A percentile compares a stretch with the other conserved stretches of the same genome.
These are phyloP conservation scores for Coluber constrictor DNA, from an alignment of 2,797 vertebrate species.

Conservation along the genomic window DNA sequence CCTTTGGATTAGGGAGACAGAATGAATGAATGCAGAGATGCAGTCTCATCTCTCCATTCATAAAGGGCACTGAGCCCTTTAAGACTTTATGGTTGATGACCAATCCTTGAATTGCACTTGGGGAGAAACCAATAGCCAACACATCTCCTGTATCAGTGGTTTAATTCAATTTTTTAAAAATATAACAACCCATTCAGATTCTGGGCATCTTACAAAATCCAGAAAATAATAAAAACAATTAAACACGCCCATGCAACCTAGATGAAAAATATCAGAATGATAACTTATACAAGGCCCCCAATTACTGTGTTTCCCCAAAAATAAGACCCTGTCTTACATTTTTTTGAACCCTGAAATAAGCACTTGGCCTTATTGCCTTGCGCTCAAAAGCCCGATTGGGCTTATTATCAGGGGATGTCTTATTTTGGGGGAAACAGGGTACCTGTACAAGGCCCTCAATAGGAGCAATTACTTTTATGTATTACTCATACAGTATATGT, in stretches of 20 bases:
- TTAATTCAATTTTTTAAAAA: neutral
- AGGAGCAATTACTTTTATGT: neutral
- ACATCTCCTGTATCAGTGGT: neutral
- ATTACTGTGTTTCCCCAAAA: no score
- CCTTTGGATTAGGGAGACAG: neutral
- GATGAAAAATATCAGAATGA: neutral
- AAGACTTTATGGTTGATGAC: neutral
- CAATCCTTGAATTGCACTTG: neutral
- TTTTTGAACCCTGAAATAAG: no score
- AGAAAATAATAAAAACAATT: neutral
- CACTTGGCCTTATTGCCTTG: no score
- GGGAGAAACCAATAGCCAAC: neutral
- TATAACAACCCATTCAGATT: neutral
- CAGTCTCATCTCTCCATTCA: neutral
- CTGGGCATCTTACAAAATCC: neutral
- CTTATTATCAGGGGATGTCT: no score
- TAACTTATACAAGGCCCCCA: neutral
- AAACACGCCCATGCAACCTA: neutral
- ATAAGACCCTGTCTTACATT: no score
- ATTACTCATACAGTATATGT: neutral
- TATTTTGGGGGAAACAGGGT: no score
- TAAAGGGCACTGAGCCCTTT: neutral
- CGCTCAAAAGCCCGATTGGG: no score
- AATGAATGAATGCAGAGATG: neutral
- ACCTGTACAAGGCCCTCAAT: neutral